Conservation (phyloP, 1,140 invertebrate species). For the honey bee (Apis mellifera) region Amel_HAv3.1 CM009940.2:4719501-4720000, state of each 20-base stretch:
- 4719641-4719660: no score
- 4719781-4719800: slow-evolving; percentile 9
- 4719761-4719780: slow-evolving; percentile 9
- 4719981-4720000: slow-evolving; percentile 1
- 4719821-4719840: not conserved
- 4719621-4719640: not conserved
- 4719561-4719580: no score
- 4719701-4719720: not conserved
- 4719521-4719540: not conserved
- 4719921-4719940: slow-evolving; percentile 12
- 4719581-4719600: no score
- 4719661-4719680: not conserved
- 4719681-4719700: not conserved
- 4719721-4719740: not conserved
- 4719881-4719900: not conserved
- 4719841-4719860: not conserved
- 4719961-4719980: slow-evolving; percentile 24
- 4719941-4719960: slow-evolving; percentile 6
- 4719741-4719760: slow-evolving; percentile 7
- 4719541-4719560: no score
- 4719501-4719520: not conserved
- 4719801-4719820: not conserved
- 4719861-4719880: not conserved
- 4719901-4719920: not conserved
- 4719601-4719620: not conserved